A percentile compares a stretch with the other conserved stretches of the same genome.
Conservation (phyloP, 2,888 invertebrate genomes). For the Eutolmus rufibarbis region DNA sequence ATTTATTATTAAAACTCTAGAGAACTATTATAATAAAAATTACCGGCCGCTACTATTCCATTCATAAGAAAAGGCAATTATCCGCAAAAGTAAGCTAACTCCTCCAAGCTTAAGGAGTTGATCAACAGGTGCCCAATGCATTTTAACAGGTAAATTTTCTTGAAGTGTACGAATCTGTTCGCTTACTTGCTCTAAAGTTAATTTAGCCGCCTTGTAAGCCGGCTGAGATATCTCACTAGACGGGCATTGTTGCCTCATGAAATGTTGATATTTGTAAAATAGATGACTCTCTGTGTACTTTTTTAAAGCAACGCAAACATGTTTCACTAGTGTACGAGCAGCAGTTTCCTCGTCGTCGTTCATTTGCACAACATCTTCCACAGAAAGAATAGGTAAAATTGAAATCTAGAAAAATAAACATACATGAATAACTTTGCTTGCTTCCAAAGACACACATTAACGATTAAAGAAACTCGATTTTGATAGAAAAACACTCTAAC, state of each 20-base stretch:
- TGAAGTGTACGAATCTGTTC: slow-evolving; percentile 85
- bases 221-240: slow-evolving; percentile 60
- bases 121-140: slow-evolving; percentile 89
- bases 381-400: slow-evolving; percentile 81
- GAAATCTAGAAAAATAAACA: slow-evolving; percentile 69
- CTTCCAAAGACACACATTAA: no score
- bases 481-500: no score
- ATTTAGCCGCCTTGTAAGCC: slow-evolving; percentile 69
- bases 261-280: slow-evolving; percentile 76
- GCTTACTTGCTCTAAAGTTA: slow-evolving; percentile 80
- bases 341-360: slow-evolving; percentile 91
- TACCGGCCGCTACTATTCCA: slow-evolving; percentile 89
- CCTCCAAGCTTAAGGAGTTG: slow-evolving; percentile 85
- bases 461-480: background rate
- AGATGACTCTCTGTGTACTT: slow-evolving; percentile 93
- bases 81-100: slow-evolving; percentile 79
- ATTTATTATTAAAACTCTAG: background rate
- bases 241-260: slow-evolving; percentile 68
- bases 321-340: slow-evolving; percentile 87
- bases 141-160: slow-evolving; percentile 75
- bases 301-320: slow-evolving; percentile 88
- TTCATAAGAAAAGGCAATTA: slow-evolving; percentile 88
- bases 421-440: background rate
- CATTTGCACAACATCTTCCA: slow-evolving; percentile 71
- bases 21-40: slow-evolving; percentile 31